Percentiles rank a stretch among this genome's conserved stretches.
phyloP scores from a whole-genome alignment of 2,113 vertebrate genomes.

The Syngnathus floridae region DNA sequence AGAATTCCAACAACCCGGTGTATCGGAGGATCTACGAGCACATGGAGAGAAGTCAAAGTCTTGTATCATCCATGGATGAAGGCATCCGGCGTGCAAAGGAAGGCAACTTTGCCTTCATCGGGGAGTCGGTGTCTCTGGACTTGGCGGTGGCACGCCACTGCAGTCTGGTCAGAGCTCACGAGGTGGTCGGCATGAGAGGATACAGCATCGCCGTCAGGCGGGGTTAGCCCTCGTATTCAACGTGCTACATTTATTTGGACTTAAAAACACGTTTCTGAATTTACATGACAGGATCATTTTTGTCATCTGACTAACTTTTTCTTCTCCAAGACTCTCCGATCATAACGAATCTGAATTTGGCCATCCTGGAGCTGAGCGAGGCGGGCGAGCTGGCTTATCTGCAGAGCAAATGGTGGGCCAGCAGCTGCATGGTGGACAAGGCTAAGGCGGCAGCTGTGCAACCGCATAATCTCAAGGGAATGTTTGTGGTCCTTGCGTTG shows the following conservation, averaged over 20 bases:
- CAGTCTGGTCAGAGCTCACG: constrained; percentile 74
- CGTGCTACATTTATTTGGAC: neutral
- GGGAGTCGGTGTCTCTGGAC: constrained; percentile 82
- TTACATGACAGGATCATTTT: neutral
- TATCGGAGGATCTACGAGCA: constrained; percentile 81
- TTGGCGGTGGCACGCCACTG: constrained; percentile 77
- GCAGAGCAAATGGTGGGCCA: constrained; percentile 83
- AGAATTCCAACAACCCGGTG: constrained; percentile 81
- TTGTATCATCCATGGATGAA: constrained; percentile 77
- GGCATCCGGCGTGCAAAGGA: constrained; percentile 73
- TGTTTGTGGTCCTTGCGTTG: constrained; percentile 76
- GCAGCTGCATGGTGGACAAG: constrained; percentile 65
- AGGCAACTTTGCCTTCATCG: constrained; percentile 80
- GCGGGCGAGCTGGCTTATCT: constrained; percentile 76
- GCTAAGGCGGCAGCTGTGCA: constrained; percentile 59
- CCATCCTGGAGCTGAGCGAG: constrained; percentile 77
- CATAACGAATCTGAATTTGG: constrained; percentile 77
- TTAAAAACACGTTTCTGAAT: neutral
- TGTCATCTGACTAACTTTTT: neutral
- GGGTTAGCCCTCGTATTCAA: constrained; percentile 56
- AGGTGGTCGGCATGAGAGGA: constrained; percentile 78
- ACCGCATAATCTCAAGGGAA: constrained; percentile 72
- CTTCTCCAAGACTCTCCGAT: constrained; percentile 68
- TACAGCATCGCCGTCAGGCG: constrained; percentile 76
- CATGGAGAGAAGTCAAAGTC: constrained; percentile 79